Evolutionary conservation across 1,140 invertebrate genomes (phyloP), one percentile per base, ranked within the genome.

Genomic region (Camponotus pennsylvanicus): DNA sequence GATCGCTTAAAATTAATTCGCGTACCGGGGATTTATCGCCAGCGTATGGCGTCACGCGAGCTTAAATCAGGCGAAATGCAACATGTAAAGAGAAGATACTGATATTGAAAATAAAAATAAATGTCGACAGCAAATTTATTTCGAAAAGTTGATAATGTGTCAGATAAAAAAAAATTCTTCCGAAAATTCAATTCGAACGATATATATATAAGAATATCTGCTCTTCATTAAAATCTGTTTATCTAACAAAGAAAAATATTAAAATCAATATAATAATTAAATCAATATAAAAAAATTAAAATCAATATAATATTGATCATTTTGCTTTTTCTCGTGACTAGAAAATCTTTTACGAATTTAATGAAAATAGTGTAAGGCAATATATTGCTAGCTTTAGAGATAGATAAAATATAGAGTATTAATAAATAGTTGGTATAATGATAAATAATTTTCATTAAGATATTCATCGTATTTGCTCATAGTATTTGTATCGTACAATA

Each of bases 1-100:
- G 75, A 87, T 52, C 73, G 88, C 77, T 90, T 90, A 90, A 90
- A 90, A 90, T 88, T 86, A 90, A 90, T 67, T 80, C 82, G 86
- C 76, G 69, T 61, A 76, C 32, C 15, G 13, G 77, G 75, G 71
- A 89, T 89, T 90, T 89, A 90, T 90, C 63, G 21, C 6, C 61
- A 64, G 42, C n/a, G 18, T 42, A 64, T n/a, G 34, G 32, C 71
- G 73, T 89, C 73, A 87, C 76, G 85, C 77, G 64, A 89, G 34
- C n/a, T 90, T 89, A 84, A 80, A 85, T 79, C 77, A 61, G 18
- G 7, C 18, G 42, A 66, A 86, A 89, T 67, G 82, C 59, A 45
- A 49, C 21, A 57, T 49, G 18, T 27, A 4, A 78, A 18, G 4
- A 67, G 18, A 15, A 6, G n/a, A 21, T 78, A 66, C n/a, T 13